Evolutionary conservation across 2,797 vertebrate genomes (phyloP), one percentile per base, ranked within the genome.

Genomic region (Gymnothorax javanicus): DNA sequence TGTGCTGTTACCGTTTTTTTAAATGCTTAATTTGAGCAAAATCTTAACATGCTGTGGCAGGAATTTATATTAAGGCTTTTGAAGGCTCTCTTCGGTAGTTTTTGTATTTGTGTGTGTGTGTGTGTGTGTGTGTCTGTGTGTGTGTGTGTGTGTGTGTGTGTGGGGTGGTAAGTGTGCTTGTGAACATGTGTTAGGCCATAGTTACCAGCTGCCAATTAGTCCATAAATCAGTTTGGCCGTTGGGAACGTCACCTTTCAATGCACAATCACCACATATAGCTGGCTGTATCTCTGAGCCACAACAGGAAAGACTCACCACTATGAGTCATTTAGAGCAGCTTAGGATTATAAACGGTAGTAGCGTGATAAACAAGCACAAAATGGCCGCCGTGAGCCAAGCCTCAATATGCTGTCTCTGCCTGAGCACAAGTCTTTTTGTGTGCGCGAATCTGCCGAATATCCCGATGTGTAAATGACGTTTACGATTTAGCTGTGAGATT

Each of bases 1-100:
- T 43, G 4, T 17, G 27, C 57, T 33, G 25, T 82, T 82, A 82
- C 54, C 25, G 54, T 33, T 33, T 62, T 4, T 25, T 23, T 5
- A 77, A 85, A 33, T 88, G 85, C 81, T 81, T 84, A 88, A 87
- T 90, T 56, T 62, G 79, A 90, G 57, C 25, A 60, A 82, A 75
- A n/a, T 88, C 83, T 54, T 58, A 43, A 11, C 71, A 9, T 27
- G 23, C 59, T 79, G 59, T 69, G 82, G 87, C 84, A 64, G 86
- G 60, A 64, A 20, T 86, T 62, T 57, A 69, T 5, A 52, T 56
- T 12, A 60, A 52, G 52, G 43, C n/a, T 58, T 75, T 58, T 77
- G 69, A 73, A 50, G 81, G 75, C 58, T 84, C 43, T 23, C 20
- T 20, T 33, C 6, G 17, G 50, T 79, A 54, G 50, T 33, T 7